Evolutionary conservation across 1,140 invertebrate genomes (phyloP).

Genomic region (Frieseomelitta varia): DNA sequence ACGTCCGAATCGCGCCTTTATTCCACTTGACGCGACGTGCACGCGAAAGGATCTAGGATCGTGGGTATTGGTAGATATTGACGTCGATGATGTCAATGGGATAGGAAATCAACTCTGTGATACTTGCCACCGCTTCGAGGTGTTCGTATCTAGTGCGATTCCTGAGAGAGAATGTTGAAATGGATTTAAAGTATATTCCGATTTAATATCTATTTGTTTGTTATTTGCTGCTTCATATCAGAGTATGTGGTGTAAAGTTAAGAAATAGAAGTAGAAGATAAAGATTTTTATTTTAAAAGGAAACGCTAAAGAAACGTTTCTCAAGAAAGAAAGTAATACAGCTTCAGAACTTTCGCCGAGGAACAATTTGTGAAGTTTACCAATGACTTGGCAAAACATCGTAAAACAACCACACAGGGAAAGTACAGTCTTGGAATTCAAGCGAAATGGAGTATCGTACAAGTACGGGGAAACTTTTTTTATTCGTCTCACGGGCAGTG

Average conservation of each 20-base stretch:
- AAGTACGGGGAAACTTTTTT: neutral
- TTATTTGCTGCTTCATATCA: no score
- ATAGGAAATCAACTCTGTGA: neutral
- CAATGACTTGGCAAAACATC: neutral
- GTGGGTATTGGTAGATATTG: neutral
- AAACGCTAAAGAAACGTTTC: neutral
- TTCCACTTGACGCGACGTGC: conserved; percentile 1
- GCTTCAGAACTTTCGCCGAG: neutral
- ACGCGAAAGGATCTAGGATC: conserved; percentile 8
- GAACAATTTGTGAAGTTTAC: neutral
- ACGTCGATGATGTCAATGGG: neutral
- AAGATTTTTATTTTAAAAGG: neutral
- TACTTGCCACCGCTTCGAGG: neutral
- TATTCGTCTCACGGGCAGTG: neutral
- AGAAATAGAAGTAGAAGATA: no score
- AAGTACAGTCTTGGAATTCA: neutral
- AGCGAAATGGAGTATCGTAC: neutral
- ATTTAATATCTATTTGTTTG: neutral
- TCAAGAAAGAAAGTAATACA: neutral
- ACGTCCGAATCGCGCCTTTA: neutral
- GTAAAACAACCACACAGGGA: neutral
- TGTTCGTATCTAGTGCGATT: neutral
- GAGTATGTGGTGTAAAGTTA: no score
- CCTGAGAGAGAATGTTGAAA: neutral
- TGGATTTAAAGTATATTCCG: neutral